Conservation (phyloP, 2,797 vertebrate genomes). For the Amblyopsis hoosieri region DNA sequence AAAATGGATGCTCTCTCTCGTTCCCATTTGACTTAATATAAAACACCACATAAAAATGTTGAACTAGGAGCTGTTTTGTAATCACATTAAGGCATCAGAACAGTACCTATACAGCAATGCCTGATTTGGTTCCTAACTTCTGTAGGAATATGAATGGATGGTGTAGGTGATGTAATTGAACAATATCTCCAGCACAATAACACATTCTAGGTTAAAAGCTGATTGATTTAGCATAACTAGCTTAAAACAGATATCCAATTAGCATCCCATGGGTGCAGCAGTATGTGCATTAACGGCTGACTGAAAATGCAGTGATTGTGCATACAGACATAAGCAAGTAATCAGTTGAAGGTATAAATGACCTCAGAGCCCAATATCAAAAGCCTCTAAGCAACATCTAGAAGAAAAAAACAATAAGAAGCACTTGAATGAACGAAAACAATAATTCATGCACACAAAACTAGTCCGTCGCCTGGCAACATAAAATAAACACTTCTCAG, state of each 20-base stretch:
- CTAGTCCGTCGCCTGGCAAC: slow-evolving; percentile 13
- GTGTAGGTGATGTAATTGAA: slow-evolving; percentile 25
- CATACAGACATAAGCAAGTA: slow-evolving; percentile 21
- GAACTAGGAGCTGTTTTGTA: slow-evolving; percentile 46
- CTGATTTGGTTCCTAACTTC: slow-evolving; percentile 56
- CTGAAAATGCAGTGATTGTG: slow-evolving; percentile 26
- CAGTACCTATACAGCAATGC: slow-evolving; percentile 54
- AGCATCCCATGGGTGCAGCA: slow-evolving; percentile 9
- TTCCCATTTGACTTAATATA: slow-evolving; percentile 55
- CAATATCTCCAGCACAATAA: slow-evolving; percentile 58
- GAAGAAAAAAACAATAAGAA: slow-evolving; percentile 50
- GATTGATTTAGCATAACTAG: slow-evolving; percentile 38
- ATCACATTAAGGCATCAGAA: slow-evolving; percentile 62
- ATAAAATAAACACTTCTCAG: slow-evolving; percentile 33
- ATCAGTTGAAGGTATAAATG: slow-evolving; percentile 23
- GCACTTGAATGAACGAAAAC: slow-evolving; percentile 67
- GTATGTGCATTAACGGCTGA: slow-evolving; percentile 17
- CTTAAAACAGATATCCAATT: slow-evolving; percentile 40
- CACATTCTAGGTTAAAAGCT: slow-evolving; percentile 57
- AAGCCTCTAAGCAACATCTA: slow-evolving; percentile 40
- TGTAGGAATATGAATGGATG: slow-evolving; percentile 58
- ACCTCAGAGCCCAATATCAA: slow-evolving; percentile 34
- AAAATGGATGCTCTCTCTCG: slow-evolving; percentile 40
- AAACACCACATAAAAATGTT: slow-evolving; percentile 52
- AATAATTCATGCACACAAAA: slow-evolving; percentile 56